phyloP scores from a whole-genome alignment of 2,888 invertebrate species.

The Macrophya annulata region DNA sequence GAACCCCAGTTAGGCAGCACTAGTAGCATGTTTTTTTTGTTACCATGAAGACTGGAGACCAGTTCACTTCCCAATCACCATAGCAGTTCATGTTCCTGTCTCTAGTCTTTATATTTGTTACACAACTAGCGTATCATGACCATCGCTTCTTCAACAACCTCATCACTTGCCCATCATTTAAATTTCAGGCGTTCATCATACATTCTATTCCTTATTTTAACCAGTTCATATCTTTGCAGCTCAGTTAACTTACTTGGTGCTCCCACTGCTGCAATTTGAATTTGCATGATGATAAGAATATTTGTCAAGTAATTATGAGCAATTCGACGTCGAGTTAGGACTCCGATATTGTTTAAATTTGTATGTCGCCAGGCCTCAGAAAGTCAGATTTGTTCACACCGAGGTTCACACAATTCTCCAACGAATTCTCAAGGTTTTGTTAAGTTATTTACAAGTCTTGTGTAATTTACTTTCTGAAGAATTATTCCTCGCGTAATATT shows the following conservation, averaged over 20 bases:
- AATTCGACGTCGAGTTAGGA: background rate
- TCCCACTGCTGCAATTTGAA: background rate
- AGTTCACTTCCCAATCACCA: too few relatives aligned
- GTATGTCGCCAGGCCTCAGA: too few relatives aligned
- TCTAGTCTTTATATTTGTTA: too few relatives aligned
- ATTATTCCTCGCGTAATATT: background rate
- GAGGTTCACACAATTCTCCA: too few relatives aligned
- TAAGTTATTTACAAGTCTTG: background rate
- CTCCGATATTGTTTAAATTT: background rate
- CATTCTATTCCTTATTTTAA: background rate
- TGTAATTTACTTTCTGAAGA: too few relatives aligned
- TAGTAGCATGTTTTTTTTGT: background rate
- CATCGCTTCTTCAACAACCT: background rate
- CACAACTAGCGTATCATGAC: background rate
- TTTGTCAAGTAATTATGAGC: background rate
- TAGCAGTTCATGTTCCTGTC: too few relatives aligned
- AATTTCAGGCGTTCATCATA: background rate
- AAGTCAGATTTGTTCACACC: too few relatives aligned
- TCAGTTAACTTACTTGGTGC: background rate
- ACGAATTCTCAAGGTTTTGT: background rate
- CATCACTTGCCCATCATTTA: background rate
- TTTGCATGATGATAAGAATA: background rate
- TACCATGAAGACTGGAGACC: too few relatives aligned
- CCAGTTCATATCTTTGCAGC: background rate
- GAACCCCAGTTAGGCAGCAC: background rate